Evolutionary conservation across 2,888 invertebrate species (phyloP), one percentile per base, ranked within the genome.

Genomic region (Nysson spinosus): DNA sequence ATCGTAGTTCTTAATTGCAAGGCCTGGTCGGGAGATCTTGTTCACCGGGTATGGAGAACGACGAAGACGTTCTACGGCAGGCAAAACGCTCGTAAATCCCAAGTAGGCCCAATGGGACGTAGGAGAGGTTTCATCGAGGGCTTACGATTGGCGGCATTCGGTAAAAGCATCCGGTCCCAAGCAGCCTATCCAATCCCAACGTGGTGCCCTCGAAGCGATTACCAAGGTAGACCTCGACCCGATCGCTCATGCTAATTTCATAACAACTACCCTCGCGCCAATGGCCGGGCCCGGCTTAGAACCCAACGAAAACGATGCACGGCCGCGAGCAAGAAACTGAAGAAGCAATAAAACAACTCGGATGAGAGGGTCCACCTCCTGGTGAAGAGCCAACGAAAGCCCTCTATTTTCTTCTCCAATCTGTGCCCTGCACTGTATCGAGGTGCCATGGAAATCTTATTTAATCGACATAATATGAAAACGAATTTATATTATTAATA

Each of bases 231-330:
- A 44, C 72, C 74, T 76, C 75, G 77, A 66, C 60, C 79, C 77
- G 84, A 83, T 85, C 84, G 83, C 76, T 85, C 84, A 86, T 87
- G 85, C 86, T 87, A 86, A 87, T 87, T 86, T 85, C 82, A 80
- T 84, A 85, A 85, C 85, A 85, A 86, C 85, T 82, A 84, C 83
- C 82, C 80, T 83, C 79, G 83, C 85, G 77, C 85, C 86, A 86
- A 86, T 86, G 74, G 83, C 83, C 78, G 76, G 62, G 67, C 71
- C 61, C 32, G 43, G 57, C 37, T 35, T 58, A 72, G 72, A 57
- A 60, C 63, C 49, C 57, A 51, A 58, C 50, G 65, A 69, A 47
- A 63, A 56, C 55, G 62, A 64, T 34, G 28, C 22, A 22, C 6
- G 46, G 17, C 40, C 37, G 47, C 44, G 42, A n/a, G n/a, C n/a